Evolutionary conservation across 1,140 invertebrate genomes (phyloP).

Genomic region (Theocolax elegans): DNA sequence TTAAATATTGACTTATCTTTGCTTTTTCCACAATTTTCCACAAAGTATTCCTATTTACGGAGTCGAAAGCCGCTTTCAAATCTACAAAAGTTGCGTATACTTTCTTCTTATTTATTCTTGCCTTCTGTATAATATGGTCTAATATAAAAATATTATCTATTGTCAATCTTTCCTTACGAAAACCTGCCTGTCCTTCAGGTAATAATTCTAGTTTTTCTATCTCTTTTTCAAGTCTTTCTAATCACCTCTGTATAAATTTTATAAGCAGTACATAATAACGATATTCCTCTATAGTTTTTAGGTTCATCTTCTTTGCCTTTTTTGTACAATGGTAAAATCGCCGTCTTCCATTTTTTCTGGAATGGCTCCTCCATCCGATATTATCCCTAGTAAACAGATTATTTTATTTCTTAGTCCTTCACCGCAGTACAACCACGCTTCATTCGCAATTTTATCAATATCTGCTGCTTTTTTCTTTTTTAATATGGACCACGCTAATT

Average conservation of each 20-base stretch:
- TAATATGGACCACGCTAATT: not conserved
- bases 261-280: conserved; percentile 3
- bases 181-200: conserved; percentile 20
- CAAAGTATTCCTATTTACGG: not conserved
- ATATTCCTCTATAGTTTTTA: conserved; percentile 34
- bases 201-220: conserved; percentile 1
- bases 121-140: conserved; percentile 20
- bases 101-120: conserved; percentile 1
- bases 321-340: not conserved
- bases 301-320: not conserved
- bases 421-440: no score
- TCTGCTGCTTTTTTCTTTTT: not conserved
- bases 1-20: conserved; percentile 3
- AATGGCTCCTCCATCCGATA: not conserved
- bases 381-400: no score
- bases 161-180: conserved; percentile 25
- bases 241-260: conserved; percentile 27
- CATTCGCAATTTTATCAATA: not conserved
- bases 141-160: conserved; percentile 34
- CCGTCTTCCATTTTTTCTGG: not conserved
- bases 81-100: conserved; percentile 19
- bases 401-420: no score
- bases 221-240: conserved; percentile 13
- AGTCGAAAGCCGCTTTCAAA: conserved; percentile 28
- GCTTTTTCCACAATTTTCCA: not conserved